Conservation (phyloP, 2,113 vertebrate species). For the Grantiella picta region DNA sequence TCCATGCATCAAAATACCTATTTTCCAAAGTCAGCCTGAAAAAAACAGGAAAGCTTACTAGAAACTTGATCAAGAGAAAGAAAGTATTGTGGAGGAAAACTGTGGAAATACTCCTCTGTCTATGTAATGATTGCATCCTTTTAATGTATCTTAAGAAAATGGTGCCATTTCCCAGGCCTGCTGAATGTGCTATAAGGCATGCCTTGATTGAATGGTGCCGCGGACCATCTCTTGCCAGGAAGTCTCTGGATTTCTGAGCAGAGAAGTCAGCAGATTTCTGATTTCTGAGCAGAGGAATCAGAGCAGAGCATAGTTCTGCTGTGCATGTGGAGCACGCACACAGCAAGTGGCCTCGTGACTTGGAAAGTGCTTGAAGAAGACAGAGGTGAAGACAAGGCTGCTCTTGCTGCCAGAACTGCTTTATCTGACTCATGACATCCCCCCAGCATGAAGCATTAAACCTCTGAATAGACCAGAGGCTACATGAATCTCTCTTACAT, state of each 20-base stretch:
- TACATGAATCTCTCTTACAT: background rate
- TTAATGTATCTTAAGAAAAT: background rate
- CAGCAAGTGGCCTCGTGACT: background rate
- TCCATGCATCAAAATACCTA: background rate
- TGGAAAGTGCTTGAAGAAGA: background rate
- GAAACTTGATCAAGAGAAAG: background rate
- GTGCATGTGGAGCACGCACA: accelerated
- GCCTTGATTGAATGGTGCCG: accelerated
- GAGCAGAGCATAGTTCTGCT: background rate
- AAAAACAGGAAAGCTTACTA: background rate
- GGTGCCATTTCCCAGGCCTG: background rate
- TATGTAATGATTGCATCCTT: accelerated
- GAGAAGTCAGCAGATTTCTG: too few species aligned
- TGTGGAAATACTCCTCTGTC: background rate
- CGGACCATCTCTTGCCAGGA: background rate
- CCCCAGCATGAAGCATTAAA: background rate
- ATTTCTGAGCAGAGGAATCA: too few species aligned
- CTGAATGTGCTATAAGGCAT: background rate
- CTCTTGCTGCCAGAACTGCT: background rate
- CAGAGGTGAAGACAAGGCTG: background rate
- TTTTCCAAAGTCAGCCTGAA: background rate
- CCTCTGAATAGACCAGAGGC: background rate
- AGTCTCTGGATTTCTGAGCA: background rate
- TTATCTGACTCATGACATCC: background rate
- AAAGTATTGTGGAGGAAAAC: background rate